phyloP scores from a whole-genome alignment of 2,888 invertebrate species.

The Pristionchus exspectatus region DNA sequence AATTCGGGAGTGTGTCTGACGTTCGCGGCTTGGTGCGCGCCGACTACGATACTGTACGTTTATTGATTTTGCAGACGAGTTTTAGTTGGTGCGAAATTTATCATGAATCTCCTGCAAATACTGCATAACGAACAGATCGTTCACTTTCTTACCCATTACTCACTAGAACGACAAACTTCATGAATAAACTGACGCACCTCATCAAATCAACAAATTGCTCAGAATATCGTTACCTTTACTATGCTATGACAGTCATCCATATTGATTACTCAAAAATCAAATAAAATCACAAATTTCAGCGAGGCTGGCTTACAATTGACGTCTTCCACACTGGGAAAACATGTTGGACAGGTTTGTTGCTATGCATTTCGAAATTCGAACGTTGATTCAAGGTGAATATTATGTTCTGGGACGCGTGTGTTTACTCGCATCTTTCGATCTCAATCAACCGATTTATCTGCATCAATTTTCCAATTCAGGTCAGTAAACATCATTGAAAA shows the following conservation, averaged over 20 bases:
- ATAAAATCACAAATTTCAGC: background rate
- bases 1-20: constrained; percentile 42
- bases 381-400: constrained; percentile 61
- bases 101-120: background rate
- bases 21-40: constrained; percentile 47
- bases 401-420: constrained; percentile 67
- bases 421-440: constrained; percentile 67
- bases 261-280: background rate
- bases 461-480: constrained; percentile 62
- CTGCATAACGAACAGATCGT: background rate
- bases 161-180: background rate
- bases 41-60: constrained; percentile 40
- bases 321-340: background rate
- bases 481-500: background rate
- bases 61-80: background rate
- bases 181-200: background rate
- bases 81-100: background rate
- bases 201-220: background rate
- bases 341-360: constrained; percentile 39
- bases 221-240: background rate
- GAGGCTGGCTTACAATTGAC: background rate
- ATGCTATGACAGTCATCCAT: background rate
- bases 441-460: constrained; percentile 64
- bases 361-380: background rate
- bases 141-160: background rate